Evolutionary conservation across 2,888 invertebrate species (phyloP).

Genomic region (Eudemis profundana): DNA sequence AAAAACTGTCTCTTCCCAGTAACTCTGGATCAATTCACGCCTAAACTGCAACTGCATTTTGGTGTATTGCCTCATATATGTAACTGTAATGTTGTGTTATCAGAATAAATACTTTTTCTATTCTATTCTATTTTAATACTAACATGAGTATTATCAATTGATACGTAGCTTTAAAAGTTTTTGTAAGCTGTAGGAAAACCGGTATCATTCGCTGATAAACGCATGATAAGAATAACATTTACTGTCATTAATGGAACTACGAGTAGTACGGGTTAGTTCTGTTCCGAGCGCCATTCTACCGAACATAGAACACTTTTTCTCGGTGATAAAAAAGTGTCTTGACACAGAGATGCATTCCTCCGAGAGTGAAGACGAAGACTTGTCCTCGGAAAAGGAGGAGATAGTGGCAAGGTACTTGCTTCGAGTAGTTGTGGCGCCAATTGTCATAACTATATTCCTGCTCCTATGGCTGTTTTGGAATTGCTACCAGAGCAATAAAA

Average conservation of each 20-base stretch:
- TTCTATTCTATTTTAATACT: too few species aligned
- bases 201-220: conserved; percentile 9
- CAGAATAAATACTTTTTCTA: too few species aligned
- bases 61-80: too few species aligned
- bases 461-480: conserved; percentile 60
- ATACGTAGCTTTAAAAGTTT: too few species aligned
- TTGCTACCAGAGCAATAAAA: conserved; percentile 64
- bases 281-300: too few species aligned
- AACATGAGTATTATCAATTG: too few species aligned
- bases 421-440: conserved; percentile 51
- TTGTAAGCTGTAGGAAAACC: conserved; percentile 4
- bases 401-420: not conserved
- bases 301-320: too few species aligned
- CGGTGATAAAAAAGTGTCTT: not conserved
- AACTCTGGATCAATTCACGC: too few species aligned
- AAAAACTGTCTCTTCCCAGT: too few species aligned
- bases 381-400: not conserved
- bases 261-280: not conserved
- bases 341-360: conserved; percentile 9
- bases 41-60: too few species aligned
- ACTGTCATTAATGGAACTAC: not conserved
- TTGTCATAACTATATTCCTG: conserved; percentile 50
- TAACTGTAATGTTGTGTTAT: too few species aligned
- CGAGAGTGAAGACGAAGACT: not conserved
- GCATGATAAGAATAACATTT: not conserved